Conservation (phyloP, 2,888 invertebrate species). For the Stegophylla sp. region DNA sequence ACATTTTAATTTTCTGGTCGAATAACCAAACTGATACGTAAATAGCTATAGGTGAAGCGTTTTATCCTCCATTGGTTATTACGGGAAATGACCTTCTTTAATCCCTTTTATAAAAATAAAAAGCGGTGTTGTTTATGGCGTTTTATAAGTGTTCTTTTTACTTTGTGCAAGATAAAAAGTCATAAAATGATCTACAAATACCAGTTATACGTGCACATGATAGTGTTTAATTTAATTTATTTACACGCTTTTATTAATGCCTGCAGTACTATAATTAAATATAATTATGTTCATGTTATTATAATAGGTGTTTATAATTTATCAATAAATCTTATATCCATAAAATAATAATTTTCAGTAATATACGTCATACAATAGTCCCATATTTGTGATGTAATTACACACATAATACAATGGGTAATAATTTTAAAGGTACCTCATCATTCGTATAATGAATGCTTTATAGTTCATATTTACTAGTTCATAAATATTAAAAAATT, state of each 20-base stretch:
- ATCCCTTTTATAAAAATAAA: slow-evolving; percentile 55
- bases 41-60: slow-evolving; percentile 42
- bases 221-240: slow-evolving; percentile 14
- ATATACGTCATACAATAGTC: background rate
- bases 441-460: no score
- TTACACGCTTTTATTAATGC: background rate
- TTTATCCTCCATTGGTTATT: slow-evolving; percentile 50
- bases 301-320: background rate
- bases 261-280: background rate
- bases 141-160: slow-evolving; percentile 26
- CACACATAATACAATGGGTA: no score
- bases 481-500: no score
- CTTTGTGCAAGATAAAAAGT: slow-evolving; percentile 36
- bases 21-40: slow-evolving; percentile 37
- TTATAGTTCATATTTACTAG: no score
- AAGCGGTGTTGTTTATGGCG: background rate
- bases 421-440: no score
- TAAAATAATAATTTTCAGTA: background rate
- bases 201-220: background rate
- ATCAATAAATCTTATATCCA: background rate
- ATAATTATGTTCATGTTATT: background rate
- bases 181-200: slow-evolving; percentile 1
- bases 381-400: background rate
- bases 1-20: slow-evolving; percentile 54
- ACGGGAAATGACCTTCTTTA: slow-evolving; percentile 32